Evolutionary conservation across 2,888 invertebrate species (phyloP).

Genomic region (Malthinus flaveolus): DNA sequence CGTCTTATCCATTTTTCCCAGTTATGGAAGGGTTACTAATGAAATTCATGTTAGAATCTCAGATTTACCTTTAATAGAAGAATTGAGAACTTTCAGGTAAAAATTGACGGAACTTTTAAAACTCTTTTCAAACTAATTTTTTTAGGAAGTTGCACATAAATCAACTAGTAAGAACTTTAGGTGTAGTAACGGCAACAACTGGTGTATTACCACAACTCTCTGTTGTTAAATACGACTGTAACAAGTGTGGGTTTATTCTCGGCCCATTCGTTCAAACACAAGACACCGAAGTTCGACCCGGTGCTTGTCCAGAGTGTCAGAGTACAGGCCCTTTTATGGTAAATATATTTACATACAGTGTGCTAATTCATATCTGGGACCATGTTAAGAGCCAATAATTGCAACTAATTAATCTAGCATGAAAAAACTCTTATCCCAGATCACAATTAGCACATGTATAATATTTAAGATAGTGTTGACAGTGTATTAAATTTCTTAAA

Average conservation of each 20-base stretch:
- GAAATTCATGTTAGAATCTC: slow-evolving; percentile 96
- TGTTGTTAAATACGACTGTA: slow-evolving; percentile 96
- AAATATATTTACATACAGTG: too few species aligned
- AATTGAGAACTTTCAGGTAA: slow-evolving; percentile 85
- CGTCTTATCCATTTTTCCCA: slow-evolving; percentile 91
- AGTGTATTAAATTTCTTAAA: slow-evolving; percentile 52
- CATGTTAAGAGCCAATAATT: too few species aligned
- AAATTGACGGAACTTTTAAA: slow-evolving; percentile 3
- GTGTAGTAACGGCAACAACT: slow-evolving; percentile 95
- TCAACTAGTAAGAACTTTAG: slow-evolving; percentile 89
- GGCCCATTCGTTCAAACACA: slow-evolving; percentile 97
- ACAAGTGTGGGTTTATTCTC: slow-evolving; percentile 90
- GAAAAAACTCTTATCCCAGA: slow-evolving; percentile 19
- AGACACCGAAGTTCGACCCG: slow-evolving; percentile 91
- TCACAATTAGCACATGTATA: too few species aligned
- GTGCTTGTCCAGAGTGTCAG: slow-evolving; percentile 97
- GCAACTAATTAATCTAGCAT: too few species aligned
- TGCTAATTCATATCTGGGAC: too few species aligned
- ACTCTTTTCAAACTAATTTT: slow-evolving; percentile 7
- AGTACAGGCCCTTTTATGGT: slow-evolving; percentile 92
- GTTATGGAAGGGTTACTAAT: slow-evolving; percentile 90
- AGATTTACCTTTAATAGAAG: slow-evolving; percentile 94
- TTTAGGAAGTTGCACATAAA: slow-evolving; percentile 82
- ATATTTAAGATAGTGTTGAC: too few species aligned
- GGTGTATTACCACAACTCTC: slow-evolving; percentile 95